Base-by-base conservation (phyloP, 2,888 invertebrate genomes). In the Drosophila setosimentum region DNA sequence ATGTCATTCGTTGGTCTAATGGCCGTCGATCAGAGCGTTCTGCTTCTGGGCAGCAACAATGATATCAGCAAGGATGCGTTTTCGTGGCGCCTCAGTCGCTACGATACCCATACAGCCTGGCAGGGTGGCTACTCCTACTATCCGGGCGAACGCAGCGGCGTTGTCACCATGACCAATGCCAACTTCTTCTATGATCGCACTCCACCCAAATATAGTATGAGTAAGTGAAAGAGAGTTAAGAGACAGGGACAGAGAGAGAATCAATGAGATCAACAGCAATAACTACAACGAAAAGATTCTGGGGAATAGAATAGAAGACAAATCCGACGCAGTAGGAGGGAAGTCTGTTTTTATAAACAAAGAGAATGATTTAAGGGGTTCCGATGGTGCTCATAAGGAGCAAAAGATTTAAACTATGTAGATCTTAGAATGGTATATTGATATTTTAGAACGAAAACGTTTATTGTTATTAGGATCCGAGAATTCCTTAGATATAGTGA, bases 1-100 rank as follows among this genome's bases (percentile, higher is more conserved):
- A 96, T 98, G 85, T 98, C 99, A 0, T 96, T 96, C 82, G 96
- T 98, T 4, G 98, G 97, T 1, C 93, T 99, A 10, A 93, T 98
- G 77, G 99, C 97, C 0, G 96, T 98, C 3, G 99, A 99, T 93
- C 96, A 97, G 92, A 96, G 96, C 90, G 96, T 97, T 2, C 92
- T 96, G 3, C 91, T 96, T 3, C 93, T 98, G 49, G 96, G 96
- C 89, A 94, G 94, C 35, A 97, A 96, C 57, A 93, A 93, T 58
- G 94, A 94, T 78, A 71, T 94, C 1, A 91, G 91, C 2, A 91
- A 94, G 92, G 93, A 94, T 27, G 93, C 94, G 85, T 94, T 96
- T 0, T 92, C 94, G 40, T 94, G 94, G 76, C 96, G 96, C 76
- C 87, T 97, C 53, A 94, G 94, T 62, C 94, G 94, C 0, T 96